Evolutionary conservation across 1,140 invertebrate genomes (phyloP), one percentile per base, ranked within the genome.

Genomic region (Colletes gigas): DNA sequence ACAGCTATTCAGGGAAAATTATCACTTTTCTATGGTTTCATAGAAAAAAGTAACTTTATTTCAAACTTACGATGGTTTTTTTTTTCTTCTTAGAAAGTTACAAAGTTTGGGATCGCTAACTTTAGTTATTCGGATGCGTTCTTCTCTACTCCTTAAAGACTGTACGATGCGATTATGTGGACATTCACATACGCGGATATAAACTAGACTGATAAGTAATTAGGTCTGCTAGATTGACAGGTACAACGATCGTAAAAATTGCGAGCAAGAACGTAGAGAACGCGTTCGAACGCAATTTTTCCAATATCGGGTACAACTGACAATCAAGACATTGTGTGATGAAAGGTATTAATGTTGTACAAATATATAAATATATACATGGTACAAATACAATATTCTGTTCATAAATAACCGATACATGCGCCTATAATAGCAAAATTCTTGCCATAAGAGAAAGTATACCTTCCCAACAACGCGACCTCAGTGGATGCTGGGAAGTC

Each of bases 331-430:
- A 87, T 77, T 54, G 81, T 84, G 88, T 81, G 83, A 89, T 87
- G 80, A 84, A 84, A 88, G 82, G 82, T 88, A 81, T 89, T 86
- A 87, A 81, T 85, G 83, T 88, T 85, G 84, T 88, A 88, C 86
- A 85, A 70, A 88, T 83, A 85, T 85, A 85, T 89, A 88, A 84
- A 81, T 83, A 88, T 87, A 89, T 83, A 90, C 85, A 86, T 90
- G 88, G 77, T 90, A 89, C 83, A 91, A 90, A 87, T 91, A 91
- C 84, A 90, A 88, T 89, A 91, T 75, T 90, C 85, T 85, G 87
- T 91, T 90, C 85, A 91, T 88, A 92, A 91, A 90, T 89, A 91
- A 88, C 81, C 88, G 88, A 89, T 86, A 89, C 90, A 91, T 91
- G 90, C 91, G 88, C 85, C 82, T 90, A 87, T 89, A 78, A 69